Conservation (phyloP, 53 echinoderm and acorn worm species). For the Paelopatides confundens region DNA sequence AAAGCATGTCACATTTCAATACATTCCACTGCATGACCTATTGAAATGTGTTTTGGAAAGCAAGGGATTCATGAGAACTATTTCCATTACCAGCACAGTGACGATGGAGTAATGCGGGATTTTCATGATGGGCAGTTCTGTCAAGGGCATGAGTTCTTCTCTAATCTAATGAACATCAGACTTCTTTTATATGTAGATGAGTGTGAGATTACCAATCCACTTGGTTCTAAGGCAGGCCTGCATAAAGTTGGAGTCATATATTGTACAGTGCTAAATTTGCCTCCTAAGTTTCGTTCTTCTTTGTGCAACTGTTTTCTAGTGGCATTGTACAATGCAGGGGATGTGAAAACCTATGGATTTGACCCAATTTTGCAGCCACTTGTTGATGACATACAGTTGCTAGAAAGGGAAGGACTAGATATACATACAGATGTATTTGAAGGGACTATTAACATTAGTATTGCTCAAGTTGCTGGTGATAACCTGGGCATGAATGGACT, state of each 20-base stretch:
- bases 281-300: constrained; percentile 15
- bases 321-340: constrained; percentile 37
- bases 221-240: too few relatives aligned
- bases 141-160: constrained; percentile 30
- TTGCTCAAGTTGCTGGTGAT: constrained; percentile 53
- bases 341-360: constrained; percentile 26
- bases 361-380: constrained; percentile 43
- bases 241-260: constrained; percentile 48
- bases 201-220: constrained; percentile 51
- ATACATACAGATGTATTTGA: not conserved
- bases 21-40: constrained; percentile 54
- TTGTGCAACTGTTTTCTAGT: constrained; percentile 36
- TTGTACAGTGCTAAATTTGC: constrained; percentile 37
- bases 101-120: constrained; percentile 46
- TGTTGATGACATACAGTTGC: constrained; percentile 48
- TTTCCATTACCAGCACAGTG: constrained; percentile 42
- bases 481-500: constrained; percentile 54
- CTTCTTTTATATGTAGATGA: constrained; percentile 56
- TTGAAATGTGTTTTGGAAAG: constrained; percentile 58
- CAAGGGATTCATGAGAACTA: constrained; percentile 34
- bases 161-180: constrained; percentile 1
- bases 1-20: constrained; percentile 55
- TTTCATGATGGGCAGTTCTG: constrained; percentile 60
- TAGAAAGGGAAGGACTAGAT: not conserved
- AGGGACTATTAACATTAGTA: constrained; percentile 26